Percentiles rank a stretch among this genome's conserved stretches.
Conservation (phyloP, 2,888 invertebrate species). For the Marronus borbonicus region DNA sequence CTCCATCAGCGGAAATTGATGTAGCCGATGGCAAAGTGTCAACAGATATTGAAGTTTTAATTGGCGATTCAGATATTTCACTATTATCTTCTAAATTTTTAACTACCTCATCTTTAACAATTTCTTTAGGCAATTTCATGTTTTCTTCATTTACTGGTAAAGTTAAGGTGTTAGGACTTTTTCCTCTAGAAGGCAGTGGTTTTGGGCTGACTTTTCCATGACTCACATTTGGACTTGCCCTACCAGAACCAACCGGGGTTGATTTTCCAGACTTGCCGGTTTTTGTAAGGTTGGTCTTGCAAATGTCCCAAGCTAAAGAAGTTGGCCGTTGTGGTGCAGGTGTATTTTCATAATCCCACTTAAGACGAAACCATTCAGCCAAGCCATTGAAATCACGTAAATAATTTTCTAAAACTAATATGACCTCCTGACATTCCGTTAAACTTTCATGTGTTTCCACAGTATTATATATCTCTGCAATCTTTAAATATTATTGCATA, state of each 20-base stretch:
- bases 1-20: constrained; percentile 29
- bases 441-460: constrained; percentile 96
- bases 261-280: constrained; percentile 69
- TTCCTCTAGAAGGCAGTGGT: constrained; percentile 66
- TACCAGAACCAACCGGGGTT: constrained; percentile 72
- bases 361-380: constrained; percentile 93
- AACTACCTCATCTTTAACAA: constrained; percentile 58
- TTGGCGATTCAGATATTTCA: constrained; percentile 26
- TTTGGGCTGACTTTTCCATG: constrained; percentile 74
- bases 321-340: constrained; percentile 88
- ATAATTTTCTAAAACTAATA: constrained; percentile 94
- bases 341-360: constrained; percentile 95
- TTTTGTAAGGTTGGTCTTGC: constrained; percentile 80
- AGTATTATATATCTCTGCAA: constrained; percentile 96
- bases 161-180: constrained; percentile 22
- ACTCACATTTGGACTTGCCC: constrained; percentile 74
- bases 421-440: constrained; percentile 96
- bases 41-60: constrained; percentile 29
- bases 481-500: constrained; percentile 64
- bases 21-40: constrained; percentile 24
- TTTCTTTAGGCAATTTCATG: background rate
- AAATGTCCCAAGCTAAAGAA: constrained; percentile 95
- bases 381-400: constrained; percentile 94
- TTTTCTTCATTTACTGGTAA: constrained; percentile 23
- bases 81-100: constrained; percentile 11